phyloP scores from a whole-genome alignment of 2,113 vertebrate genomes.

The human (Homo sapiens) region GRCh38 chr3:129057001-129057500 shows the following conservation, averaged over 20 bases:
- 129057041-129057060: background rate
- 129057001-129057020: background rate
- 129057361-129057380: background rate
- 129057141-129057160: background rate
- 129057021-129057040: background rate
- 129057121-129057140: too few relatives aligned
- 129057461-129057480: background rate
- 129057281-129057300: background rate
- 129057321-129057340: background rate
- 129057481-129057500: background rate
- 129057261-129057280: background rate
- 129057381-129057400: background rate
- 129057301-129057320: background rate
- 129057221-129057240: background rate
- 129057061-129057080: background rate
- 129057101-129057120: background rate
- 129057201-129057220: background rate
- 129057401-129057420: background rate
- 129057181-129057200: background rate
- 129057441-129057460: background rate
- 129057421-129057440: background rate
- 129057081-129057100: background rate
- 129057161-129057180: background rate
- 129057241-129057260: background rate
- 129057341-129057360: background rate